Percentiles rank a stretch among this genome's conserved stretches.
These are phyloP conservation scores for Coleophora deauratella DNA, from an alignment of 2,888 invertebrate species.

Conservation along the genomic window DNA sequence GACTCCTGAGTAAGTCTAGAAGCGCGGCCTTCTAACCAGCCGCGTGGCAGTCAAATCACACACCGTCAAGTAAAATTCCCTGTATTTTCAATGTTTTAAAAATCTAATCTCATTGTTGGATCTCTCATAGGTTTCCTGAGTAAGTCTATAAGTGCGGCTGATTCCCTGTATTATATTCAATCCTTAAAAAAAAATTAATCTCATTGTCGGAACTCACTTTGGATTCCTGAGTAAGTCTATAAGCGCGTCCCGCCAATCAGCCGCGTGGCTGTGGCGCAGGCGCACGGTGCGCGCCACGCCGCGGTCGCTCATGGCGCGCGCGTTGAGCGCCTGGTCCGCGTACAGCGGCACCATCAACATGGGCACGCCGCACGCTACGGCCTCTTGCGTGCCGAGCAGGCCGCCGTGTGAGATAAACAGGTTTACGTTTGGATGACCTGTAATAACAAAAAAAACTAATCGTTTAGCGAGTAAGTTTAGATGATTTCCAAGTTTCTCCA, in stretches of 20 bases:
- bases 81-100: no score
- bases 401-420: slow-evolving; percentile 78
- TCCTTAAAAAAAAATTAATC: neutral
- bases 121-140: no score
- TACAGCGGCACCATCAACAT: slow-evolving; percentile 70
- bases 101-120: no score
- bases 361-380: slow-evolving; percentile 71
- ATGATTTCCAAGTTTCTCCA: no score
- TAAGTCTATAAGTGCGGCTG: no score
- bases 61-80: no score
- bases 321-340: slow-evolving; percentile 70
- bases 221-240: slow-evolving; percentile 52
- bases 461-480: no score
- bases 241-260: slow-evolving; percentile 46
- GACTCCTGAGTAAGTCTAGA: no score
- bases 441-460: slow-evolving; percentile 4
- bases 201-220: slow-evolving; percentile 39
- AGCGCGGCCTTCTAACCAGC: no score
- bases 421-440: slow-evolving; percentile 71
- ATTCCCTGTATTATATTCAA: neutral
- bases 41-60: no score
- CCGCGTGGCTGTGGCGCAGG: slow-evolving; percentile 39
- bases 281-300: slow-evolving; percentile 60
- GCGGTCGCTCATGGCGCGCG: slow-evolving; percentile 59
- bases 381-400: slow-evolving; percentile 74